Evolutionary conservation across 2,113 vertebrate genomes (phyloP).

Genomic region (Daphoenositta chrysoptera): DNA sequence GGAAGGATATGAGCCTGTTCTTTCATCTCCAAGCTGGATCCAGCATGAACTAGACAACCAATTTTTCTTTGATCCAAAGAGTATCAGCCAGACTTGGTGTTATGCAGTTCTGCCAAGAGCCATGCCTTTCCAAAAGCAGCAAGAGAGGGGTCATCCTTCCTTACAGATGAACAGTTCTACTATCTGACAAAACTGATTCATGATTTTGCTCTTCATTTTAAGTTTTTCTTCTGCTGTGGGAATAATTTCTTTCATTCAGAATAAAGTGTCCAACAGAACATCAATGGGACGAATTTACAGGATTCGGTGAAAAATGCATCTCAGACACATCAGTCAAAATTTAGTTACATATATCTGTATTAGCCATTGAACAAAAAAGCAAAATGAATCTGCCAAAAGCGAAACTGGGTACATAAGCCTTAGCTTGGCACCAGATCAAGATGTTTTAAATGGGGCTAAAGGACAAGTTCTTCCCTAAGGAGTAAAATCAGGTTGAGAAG

Average conservation of each 20-base stretch:
- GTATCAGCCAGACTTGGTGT: neutral
- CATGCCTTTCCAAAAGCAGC: neutral
- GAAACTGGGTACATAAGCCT: neutral
- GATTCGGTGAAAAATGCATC: neutral
- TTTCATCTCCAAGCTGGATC: neutral
- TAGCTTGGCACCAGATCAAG: neutral
- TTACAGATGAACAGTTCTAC: neutral
- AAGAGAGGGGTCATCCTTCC: neutral
- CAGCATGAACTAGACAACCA: neutral
- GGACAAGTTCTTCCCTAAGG: conserved; percentile 15
- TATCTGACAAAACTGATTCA: neutral
- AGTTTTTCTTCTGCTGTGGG: neutral
- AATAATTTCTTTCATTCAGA: neutral
- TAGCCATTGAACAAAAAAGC: neutral
- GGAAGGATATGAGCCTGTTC: neutral
- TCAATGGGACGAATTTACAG: neutral
- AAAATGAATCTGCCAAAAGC: neutral
- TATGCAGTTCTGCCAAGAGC: neutral
- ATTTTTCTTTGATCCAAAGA: neutral
- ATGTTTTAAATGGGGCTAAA: conserved; percentile 32
- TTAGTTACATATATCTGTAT: neutral
- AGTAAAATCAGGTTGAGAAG: conserved; percentile 6
- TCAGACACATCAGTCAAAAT: neutral
- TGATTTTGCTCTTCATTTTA: neutral
- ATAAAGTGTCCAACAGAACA: neutral